Base-by-base conservation (phyloP, 2,113 vertebrate species). In the Fregetta grallaria region DNA sequence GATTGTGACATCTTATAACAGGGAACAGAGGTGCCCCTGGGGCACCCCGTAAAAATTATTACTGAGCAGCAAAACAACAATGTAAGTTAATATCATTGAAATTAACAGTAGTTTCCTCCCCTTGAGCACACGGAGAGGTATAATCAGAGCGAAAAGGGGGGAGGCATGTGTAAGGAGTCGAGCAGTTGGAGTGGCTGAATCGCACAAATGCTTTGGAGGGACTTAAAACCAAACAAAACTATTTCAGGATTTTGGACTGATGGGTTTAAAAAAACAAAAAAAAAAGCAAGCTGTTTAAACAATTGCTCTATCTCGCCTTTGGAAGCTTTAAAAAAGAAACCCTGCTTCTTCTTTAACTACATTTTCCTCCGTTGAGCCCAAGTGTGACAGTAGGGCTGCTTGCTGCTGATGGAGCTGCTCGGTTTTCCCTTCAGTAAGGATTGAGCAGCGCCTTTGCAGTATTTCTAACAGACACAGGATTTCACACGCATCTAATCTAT, bases 21-120 rank as follows among this genome's bases (percentile, higher is more conserved):
- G 79, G 92, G 94, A 96, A 88, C 82, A 58, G 93, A 97, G 95
- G 85, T 47, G 90, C 97, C 98, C 97, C 97, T 65, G 89, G 97
- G 97, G 97, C 79, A 58, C 92, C 87, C 62, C 88, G 92, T 88
- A 63, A 97, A 96, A 98, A 97, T 98, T 97, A 98, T 97, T 97
- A 97, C 97, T 38, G 95, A 97, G 96, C 56, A 19, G 94, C 75
- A 92, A 96, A 97, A 97, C 96, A 98, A 97, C 97, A 97, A 88
- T 95, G 95, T 94, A 75, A 97, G 97, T 97, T 98, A 97, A 98
- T 97, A 98, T 95, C 97, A 94, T 92, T 94, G 97, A 91, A 98
- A 98, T 97, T 97, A 98, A 91, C 97, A 74, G 97, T 75, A 91
- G 86, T 93, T 95, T 73, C 89, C 89, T 81, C 97, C 96, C 97